A percentile compares a stretch with the other conserved stretches of the same genome.
Evolutionary conservation across 2,888 invertebrate species (phyloP).

Genomic region (Acanthococcus lagerstroemiae): DNA sequence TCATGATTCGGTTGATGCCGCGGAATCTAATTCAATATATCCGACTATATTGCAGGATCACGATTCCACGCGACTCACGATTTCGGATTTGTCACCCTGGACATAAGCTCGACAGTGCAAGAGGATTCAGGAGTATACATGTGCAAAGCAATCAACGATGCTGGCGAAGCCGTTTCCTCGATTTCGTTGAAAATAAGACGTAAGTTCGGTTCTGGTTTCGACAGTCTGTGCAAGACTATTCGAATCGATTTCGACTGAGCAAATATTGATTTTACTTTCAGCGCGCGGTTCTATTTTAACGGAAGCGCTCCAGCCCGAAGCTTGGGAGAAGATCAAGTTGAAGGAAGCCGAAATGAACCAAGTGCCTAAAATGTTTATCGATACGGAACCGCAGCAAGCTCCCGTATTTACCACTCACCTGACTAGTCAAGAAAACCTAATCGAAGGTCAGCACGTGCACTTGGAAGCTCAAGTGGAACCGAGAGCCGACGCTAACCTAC

Average conservation of each 20-base stretch:
- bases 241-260: not conserved
- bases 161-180: slow-evolving; percentile 89
- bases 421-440: slow-evolving; percentile 68
- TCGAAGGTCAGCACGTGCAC: slow-evolving; percentile 77
- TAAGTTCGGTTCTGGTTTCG: slow-evolving; percentile 35
- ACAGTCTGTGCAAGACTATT: not conserved
- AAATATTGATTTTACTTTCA: slow-evolving; percentile 32
- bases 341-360: slow-evolving; percentile 87
- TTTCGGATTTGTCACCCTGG: slow-evolving; percentile 87
- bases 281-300: slow-evolving; percentile 66
- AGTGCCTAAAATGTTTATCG: slow-evolving; percentile 78
- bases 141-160: slow-evolving; percentile 86
- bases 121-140: slow-evolving; percentile 88
- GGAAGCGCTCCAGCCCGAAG: slow-evolving; percentile 78
- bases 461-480: slow-evolving; percentile 87
- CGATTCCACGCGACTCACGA: slow-evolving; percentile 85
- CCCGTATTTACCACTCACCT: slow-evolving; percentile 93
- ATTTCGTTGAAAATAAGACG: slow-evolving; percentile 78
- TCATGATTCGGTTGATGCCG: not conserved
- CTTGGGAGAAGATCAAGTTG: slow-evolving; percentile 81
- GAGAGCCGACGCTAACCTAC: slow-evolving; percentile 73
- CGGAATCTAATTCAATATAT: not conserved
- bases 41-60: slow-evolving; percentile 49
- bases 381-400: slow-evolving; percentile 75
- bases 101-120: slow-evolving; percentile 75